Conservation (phyloP, 1,140 invertebrate genomes). For the Aplysia californica region DNA sequence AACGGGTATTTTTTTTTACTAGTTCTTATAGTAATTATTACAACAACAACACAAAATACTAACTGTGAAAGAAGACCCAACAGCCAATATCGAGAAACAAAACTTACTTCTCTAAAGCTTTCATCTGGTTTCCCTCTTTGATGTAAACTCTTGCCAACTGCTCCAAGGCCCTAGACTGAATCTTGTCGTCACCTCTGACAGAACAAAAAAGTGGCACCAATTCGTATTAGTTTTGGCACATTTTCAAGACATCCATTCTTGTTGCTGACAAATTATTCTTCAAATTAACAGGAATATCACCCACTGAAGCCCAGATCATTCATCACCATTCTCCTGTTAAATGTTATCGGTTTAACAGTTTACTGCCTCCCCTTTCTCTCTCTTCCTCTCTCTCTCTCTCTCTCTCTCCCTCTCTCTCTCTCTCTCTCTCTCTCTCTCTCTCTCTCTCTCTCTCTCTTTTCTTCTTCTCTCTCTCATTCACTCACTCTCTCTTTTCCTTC, state of each 20-base stretch:
- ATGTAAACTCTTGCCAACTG: background rate
- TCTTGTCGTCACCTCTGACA: background rate
- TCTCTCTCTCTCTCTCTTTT: background rate
- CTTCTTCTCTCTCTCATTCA: background rate
- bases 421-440: conserved; percentile 8
- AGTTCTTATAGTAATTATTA: background rate
- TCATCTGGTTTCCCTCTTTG: background rate
- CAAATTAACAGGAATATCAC: background rate
- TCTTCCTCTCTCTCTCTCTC: background rate
- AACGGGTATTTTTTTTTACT: too few relatives aligned
- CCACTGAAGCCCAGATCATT: background rate
- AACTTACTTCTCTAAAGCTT: conserved; percentile 4
- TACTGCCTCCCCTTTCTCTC: background rate
- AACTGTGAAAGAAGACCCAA: background rate
- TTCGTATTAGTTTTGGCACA: too few relatives aligned
- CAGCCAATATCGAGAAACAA: too few relatives aligned
- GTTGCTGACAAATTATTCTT: too few relatives aligned
- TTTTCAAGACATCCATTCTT: background rate
- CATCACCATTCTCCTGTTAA: background rate
- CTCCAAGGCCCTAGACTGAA: background rate
- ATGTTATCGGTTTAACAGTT: background rate
- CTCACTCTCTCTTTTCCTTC: background rate
- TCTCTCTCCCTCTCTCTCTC: background rate
- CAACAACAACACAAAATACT: background rate
- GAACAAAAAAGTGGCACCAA: background rate